Conservation (phyloP, 2,797 vertebrate species). For the Malacoraja senta region DNA sequence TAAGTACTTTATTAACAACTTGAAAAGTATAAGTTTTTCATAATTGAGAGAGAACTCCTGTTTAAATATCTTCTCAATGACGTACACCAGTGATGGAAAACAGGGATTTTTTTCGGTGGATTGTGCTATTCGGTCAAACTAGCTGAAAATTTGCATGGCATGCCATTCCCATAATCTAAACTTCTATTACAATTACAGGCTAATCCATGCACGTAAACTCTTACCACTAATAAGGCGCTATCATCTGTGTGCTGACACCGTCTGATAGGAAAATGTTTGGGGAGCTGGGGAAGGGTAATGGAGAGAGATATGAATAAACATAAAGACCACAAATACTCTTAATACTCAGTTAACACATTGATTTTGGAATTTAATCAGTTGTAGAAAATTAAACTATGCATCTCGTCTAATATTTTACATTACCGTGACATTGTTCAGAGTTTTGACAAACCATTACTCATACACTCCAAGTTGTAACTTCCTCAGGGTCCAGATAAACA, state of each 20-base stretch:
- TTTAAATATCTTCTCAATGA: not conserved
- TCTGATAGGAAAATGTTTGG: conserved; percentile 73
- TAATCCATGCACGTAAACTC: conserved; percentile 54
- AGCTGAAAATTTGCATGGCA: not conserved
- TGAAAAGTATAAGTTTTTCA: not conserved
- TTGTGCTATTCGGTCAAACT: conserved; percentile 29
- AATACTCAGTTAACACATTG: conserved; percentile 20
- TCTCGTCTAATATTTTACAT: not conserved
- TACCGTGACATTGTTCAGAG: too few relatives aligned
- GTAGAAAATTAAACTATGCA: not conserved
- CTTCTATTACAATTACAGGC: conserved; percentile 43
- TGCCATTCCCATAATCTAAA: conserved; percentile 15
- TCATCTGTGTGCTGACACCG: conserved; percentile 96
- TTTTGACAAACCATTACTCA: not conserved
- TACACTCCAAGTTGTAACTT: not conserved
- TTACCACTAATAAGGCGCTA: conserved; percentile 98
- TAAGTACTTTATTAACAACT: not conserved
- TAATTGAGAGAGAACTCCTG: not conserved
- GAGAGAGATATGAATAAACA: conserved; percentile 62
- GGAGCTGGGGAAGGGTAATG: conserved; percentile 62
- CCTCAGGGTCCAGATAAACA: not conserved
- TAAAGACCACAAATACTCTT: conserved; percentile 51
- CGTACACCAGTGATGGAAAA: not conserved
- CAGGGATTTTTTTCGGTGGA: not conserved
- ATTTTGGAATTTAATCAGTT: not conserved